Evolutionary conservation across 2,888 invertebrate genomes (phyloP).

Genomic region (Hanleya hanleyi): DNA sequence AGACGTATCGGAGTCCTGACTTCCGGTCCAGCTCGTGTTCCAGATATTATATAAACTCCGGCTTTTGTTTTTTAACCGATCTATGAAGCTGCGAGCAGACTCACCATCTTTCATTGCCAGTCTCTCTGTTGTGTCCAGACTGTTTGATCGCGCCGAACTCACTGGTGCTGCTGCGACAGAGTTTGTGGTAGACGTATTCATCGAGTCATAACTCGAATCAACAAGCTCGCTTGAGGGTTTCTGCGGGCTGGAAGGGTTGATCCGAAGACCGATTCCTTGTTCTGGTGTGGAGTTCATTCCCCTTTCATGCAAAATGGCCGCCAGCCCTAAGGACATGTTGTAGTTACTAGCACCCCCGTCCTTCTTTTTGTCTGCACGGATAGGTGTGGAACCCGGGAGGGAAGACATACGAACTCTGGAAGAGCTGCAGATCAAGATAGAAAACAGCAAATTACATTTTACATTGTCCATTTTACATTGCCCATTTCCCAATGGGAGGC

Average conservation of each 20-base stretch:
- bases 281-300: conserved; percentile 76
- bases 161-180: background rate
- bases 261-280: background rate
- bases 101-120: background rate
- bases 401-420: conserved; percentile 28
- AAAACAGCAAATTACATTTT: background rate
- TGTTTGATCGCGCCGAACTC: background rate
- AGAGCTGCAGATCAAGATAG: conserved; percentile 28
- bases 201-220: background rate
- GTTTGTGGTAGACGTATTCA: background rate
- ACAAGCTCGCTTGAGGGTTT: background rate
- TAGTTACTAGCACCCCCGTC: conserved; percentile 78
- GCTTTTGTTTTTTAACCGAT: background rate
- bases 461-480: too few relatives aligned
- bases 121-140: background rate
- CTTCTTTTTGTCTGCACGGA: background rate
- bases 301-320: conserved; percentile 85
- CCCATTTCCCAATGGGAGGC: too few relatives aligned
- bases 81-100: background rate
- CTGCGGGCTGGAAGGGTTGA: background rate
- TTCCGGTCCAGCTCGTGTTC: background rate
- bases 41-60: background rate
- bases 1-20: background rate
- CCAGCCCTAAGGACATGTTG: conserved; percentile 83
- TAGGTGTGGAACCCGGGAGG: conserved; percentile 34